phyloP scores from a whole-genome alignment of 2,888 invertebrate genomes.

The Clunio marinus region DNA sequence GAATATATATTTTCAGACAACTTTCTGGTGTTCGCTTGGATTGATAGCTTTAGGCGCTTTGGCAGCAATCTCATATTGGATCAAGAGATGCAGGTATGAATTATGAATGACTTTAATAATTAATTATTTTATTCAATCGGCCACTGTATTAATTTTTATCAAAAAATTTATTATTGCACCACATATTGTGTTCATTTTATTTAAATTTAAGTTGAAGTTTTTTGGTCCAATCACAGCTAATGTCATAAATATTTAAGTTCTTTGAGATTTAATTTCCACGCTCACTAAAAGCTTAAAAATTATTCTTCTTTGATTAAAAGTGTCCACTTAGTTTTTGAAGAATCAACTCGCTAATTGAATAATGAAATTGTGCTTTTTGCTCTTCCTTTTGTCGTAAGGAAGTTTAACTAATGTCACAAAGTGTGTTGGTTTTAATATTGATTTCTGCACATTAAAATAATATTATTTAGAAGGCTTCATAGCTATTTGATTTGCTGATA shows the following conservation, averaged over 20 bases:
- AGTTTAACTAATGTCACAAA: background rate
- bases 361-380: background rate
- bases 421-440: constrained; percentile 18
- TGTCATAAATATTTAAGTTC: background rate
- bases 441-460: constrained; percentile 4
- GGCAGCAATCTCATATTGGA: constrained; percentile 52
- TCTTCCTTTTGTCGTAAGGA: background rate
- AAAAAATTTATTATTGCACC: constrained; percentile 3
- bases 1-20: no score
- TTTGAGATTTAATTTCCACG: constrained; percentile 2
- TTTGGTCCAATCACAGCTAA: background rate
- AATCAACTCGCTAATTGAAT: background rate
- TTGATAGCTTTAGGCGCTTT: constrained; percentile 50
- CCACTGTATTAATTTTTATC: background rate
- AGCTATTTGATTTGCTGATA: no score
- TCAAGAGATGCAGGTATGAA: constrained; percentile 52
- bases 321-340: no score
- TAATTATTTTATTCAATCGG: constrained; percentile 14
- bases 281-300: constrained; percentile 1
- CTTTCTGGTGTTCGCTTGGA: constrained; percentile 52
- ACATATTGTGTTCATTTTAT: background rate
- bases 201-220: no score
- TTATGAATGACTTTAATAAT: constrained; percentile 26
- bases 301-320: constrained; percentile 1
- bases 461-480: no score